Evolutionary conservation across 2,888 invertebrate species (phyloP).

Genomic region (Cryptus viduatorius): DNA sequence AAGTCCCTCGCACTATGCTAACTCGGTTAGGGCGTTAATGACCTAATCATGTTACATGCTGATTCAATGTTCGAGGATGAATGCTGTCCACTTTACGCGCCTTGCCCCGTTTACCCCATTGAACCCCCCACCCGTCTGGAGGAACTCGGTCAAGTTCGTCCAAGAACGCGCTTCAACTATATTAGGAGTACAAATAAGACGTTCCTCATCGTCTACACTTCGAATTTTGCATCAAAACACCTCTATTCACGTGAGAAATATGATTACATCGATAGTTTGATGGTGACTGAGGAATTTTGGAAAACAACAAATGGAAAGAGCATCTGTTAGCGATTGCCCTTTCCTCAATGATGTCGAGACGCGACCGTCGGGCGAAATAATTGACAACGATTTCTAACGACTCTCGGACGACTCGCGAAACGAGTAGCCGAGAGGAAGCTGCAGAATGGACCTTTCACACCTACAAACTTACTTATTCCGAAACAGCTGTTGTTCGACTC

Average conservation of each 20-base stretch:
- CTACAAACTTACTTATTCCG: constrained; percentile 62
- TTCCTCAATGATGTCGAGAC: constrained; percentile 54
- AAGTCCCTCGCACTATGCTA: constrained; percentile 84
- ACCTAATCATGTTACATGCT: constrained; percentile 85
- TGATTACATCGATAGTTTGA: background rate
- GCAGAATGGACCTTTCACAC: constrained; percentile 43
- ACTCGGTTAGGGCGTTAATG: constrained; percentile 84
- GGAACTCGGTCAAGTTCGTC: constrained; percentile 84
- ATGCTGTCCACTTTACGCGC: constrained; percentile 85
- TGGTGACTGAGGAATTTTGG: constrained; percentile 34
- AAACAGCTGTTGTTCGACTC: constrained; percentile 47
- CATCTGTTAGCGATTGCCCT: constrained; percentile 67
- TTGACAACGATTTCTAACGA: constrained; percentile 73
- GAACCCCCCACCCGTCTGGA: constrained; percentile 64
- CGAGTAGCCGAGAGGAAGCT: constrained; percentile 50
- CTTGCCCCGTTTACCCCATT: constrained; percentile 82
- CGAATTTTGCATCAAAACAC: background rate
- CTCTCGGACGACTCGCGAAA: constrained; percentile 28
- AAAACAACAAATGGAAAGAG: constrained; percentile 50
- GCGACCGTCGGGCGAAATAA: constrained; percentile 64
- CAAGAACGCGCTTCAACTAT: constrained; percentile 65
- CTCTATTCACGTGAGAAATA: background rate
- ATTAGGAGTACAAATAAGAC: background rate
- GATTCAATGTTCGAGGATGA: constrained; percentile 85
- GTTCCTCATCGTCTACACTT: background rate